Evolutionary conservation across 2,797 vertebrate species (phyloP), one percentile per base, ranked within the genome.

Genomic region (Falco cherrug): DNA sequence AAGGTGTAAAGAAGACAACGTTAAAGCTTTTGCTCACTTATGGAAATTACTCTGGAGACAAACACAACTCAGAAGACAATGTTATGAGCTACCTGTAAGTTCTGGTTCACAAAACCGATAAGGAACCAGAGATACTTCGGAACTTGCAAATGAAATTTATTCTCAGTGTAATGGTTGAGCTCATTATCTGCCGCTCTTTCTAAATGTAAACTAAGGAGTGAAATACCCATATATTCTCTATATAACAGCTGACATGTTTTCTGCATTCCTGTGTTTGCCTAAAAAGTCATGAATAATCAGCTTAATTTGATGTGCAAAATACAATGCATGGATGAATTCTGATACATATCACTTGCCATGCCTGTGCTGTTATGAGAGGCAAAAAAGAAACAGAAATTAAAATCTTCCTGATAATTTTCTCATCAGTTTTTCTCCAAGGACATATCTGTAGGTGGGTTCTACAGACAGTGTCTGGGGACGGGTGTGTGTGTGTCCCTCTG

Each of bases 221-320:
- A 84, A 78, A 5, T 83, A 68, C 50, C 68, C 71, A 19, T 77
- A 25, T 85, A 50, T 79, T 83, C 28, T 69, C 1, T 78, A 26
- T 84, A 0, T 68, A 93, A 60, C 90, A 74, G 64, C 85, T 90
- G 90, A 77, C 82, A 73, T 94, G 63, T 95, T 97, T 97, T 89
- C 83, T 95, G 43, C 83, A 87, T 94, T 97, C 48, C 91, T 89
- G 87, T 90, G 86, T 88, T 96, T 97, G 78, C 91, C 75, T 97
- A 97, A 96, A 88, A 94, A 96, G 89, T 73, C 84, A 83, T 67
- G 77, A 93, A 76, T 79, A 96, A 94, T 77, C 92, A 85, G 73
- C 89, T 96, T 94, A 94, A 96, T 97, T 79, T 97, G 91, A 94
- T 90, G 81, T 84, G 83, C 84, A 97, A 96, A 98, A 97, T 87